Evolutionary conservation across 2,888 invertebrate genomes (phyloP), one percentile per base, ranked within the genome.

Genomic region (Meiosimyza platycephala): DNA sequence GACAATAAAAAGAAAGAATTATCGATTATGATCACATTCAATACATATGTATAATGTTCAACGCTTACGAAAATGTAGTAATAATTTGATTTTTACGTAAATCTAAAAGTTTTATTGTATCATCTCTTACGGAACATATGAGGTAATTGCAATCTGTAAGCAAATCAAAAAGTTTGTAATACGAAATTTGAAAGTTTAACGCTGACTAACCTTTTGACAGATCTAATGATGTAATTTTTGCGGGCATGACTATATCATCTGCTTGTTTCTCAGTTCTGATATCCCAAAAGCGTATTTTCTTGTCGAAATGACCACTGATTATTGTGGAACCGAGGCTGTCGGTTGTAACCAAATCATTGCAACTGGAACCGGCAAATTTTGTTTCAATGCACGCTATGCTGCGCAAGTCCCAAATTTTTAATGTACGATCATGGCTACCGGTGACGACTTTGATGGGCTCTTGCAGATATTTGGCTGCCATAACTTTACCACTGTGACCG

Each of bases 241-340:
- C 98, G 85, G 95, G 95, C 76, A 99, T 90, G 78, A 93, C 88
- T 77, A 97, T 94, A 88, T 97, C 95, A 84, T 95, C 95, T 75
- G 93, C 92, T 78, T 93, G 92, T 82, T 92, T 92, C 81, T 97
- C 96, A 16, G 94, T 92, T 81, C 99, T 91, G 76, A 94, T 93
- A 88, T 99, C 99, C 98, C 98, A 99, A 88, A 99, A 96, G 69
- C 98, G 91, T 80, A 99, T 94, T 83, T 94, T 93, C 88, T 97
- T 98, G 89, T 99, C 99, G 88, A 95, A 98, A 89, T 99, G 99
- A 33, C 98, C 98, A 82, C 98, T 98, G 82, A 99, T 96, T 80
- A 99, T 95, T 70, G 95, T 94, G 18, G 95, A 93, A 55, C 95
- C 95, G 13, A 85, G 79, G 75, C 94, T 93, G 85, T 96, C 95